A percentile compares a stretch with the other conserved stretches of the same genome.
Evolutionary conservation across 2,113 vertebrate species (phyloP).

Genomic region (Hemiscyllium ocellatum): DNA sequence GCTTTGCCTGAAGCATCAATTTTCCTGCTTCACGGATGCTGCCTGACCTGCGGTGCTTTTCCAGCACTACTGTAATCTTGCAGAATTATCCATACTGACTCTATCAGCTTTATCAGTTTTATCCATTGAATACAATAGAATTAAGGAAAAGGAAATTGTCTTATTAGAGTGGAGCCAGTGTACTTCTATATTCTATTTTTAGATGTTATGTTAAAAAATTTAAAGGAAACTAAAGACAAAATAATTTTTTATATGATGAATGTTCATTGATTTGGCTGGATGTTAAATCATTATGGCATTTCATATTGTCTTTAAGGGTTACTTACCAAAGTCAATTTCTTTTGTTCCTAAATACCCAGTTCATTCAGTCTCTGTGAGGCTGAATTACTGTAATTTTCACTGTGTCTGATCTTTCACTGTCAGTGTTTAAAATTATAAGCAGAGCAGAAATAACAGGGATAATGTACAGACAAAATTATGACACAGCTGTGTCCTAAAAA

Average conservation of each 20-base stretch:
- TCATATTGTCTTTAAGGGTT: background rate
- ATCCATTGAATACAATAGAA: background rate
- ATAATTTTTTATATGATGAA: background rate
- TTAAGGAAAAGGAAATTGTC: background rate
- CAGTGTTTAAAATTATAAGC: background rate
- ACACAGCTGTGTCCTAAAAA: background rate
- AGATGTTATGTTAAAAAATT: background rate
- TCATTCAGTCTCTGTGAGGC: background rate
- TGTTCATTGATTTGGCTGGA: background rate
- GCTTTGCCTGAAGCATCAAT: too few species aligned
- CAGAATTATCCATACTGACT: background rate
- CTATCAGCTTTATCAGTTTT: background rate
- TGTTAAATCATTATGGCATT: background rate
- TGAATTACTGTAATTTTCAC: background rate
- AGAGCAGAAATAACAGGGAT: background rate
- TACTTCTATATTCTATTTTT: background rate
- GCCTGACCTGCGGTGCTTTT: too few species aligned
- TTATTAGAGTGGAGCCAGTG: background rate
- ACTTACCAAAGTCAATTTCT: background rate
- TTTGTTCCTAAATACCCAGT: background rate
- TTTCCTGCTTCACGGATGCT: too few species aligned
- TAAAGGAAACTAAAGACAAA: background rate
- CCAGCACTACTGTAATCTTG: background rate
- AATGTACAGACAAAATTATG: background rate
- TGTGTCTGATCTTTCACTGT: background rate